Conservation (phyloP, 30 jellyfish, hydroid and myxozoan genomes). For the Aurelia aurita region DNA sequence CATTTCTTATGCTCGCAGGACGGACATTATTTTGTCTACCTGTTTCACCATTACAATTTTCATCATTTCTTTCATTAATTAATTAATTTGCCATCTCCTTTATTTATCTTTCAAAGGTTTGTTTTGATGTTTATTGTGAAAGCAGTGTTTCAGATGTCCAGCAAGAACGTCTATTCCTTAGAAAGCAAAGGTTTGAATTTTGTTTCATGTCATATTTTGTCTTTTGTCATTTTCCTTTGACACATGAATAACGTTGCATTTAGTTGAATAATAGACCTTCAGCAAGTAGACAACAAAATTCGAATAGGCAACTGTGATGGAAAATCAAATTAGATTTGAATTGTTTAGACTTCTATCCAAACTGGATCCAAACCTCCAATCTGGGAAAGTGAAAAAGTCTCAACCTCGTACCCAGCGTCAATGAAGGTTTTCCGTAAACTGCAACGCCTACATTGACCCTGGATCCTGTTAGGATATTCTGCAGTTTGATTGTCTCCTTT, state of each 20-base stretch:
- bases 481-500: no score
- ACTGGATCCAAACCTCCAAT: no score
- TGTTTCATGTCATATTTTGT: background rate
- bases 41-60: background rate
- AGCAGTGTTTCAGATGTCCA: constrained; percentile 31
- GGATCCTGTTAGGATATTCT: no score
- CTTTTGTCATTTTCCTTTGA: background rate
- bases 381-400: no score
- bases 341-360: no score
- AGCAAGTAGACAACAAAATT: no score
- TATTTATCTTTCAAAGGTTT: constrained; percentile 24
- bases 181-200: constrained; percentile 42
- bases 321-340: no score
- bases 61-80: background rate
- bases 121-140: constrained; percentile 76
- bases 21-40: background rate
- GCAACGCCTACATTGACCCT: no score
- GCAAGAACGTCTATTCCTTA: constrained; percentile 48
- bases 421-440: no score
- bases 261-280: background rate
- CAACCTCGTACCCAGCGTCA: no score
- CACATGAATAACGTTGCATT: background rate
- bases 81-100: background rate
- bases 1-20: no score
- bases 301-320: no score